These are phyloP conservation scores for Hypena proboscidalis DNA, from an alignment of 2,888 invertebrate species.

Conservation along the genomic window DNA sequence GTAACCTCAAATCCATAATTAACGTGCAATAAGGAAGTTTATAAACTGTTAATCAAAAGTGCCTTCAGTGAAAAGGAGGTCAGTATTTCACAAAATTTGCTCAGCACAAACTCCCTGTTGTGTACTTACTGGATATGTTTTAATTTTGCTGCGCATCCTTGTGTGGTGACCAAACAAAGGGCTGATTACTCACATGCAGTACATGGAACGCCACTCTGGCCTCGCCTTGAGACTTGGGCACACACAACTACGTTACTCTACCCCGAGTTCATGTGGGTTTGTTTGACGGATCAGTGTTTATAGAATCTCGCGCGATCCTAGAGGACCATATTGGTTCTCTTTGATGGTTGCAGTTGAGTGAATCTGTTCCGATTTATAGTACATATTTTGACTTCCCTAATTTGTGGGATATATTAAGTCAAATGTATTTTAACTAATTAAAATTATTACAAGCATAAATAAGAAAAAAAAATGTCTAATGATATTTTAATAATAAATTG, in stretches of 20 bases:
- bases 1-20: slow-evolving; percentile 35
- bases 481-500: too few relatives aligned
- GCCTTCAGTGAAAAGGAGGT: slow-evolving; percentile 49
- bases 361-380: too few relatives aligned
- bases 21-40: slow-evolving; percentile 38
- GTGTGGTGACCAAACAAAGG: slow-evolving; percentile 55
- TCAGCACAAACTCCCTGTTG: slow-evolving; percentile 47
- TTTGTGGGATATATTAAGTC: too few relatives aligned
- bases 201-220: slow-evolving; percentile 68
- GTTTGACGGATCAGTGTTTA: background rate
- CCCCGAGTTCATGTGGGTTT: background rate
- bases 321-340: too few relatives aligned
- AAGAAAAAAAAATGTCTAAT: too few relatives aligned
- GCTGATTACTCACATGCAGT: slow-evolving; percentile 58
- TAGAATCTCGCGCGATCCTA: too few relatives aligned
- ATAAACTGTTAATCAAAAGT: slow-evolving; percentile 44
- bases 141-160: slow-evolving; percentile 55
- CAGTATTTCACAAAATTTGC: slow-evolving; percentile 51
- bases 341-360: too few relatives aligned
- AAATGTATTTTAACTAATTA: too few relatives aligned
- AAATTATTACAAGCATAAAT: too few relatives aligned
- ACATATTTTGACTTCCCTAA: too few relatives aligned
- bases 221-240: slow-evolving; percentile 56
- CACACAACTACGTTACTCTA: slow-evolving; percentile 17
- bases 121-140: slow-evolving; percentile 49